Evolutionary conservation across 2,888 invertebrate species (phyloP), one percentile per base, ranked within the genome.

Genomic region (Athripsodes cinereus): DNA sequence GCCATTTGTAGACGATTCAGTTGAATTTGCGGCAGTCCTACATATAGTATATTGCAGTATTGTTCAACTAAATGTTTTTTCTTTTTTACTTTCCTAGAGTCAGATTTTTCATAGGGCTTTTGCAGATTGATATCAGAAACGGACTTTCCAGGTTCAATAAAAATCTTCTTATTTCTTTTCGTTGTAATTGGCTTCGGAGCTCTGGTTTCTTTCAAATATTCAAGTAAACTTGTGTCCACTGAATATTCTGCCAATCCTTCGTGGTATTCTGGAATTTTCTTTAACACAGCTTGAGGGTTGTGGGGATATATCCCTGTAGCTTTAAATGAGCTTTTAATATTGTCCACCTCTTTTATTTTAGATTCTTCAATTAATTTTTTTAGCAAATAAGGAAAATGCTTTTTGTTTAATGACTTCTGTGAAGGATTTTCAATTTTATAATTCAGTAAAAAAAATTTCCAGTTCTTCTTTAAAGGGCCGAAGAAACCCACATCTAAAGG

Each of bases 401-500:
- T 46, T 46, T 46, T 46, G 18, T 46, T 46, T 18, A 46, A 18
- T 46, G 46, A 46, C 13, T 46, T 18, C 18, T 46, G 46, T 46
- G 46, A 31, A 31, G 31, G 46, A 46, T 46, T 46, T 46, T 46
- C 46, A 18, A 46, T 16, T 46, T 46, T 46, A 10, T 46, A 46
- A 16, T 46, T 11, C n/a, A 46, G 18, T 46, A 46, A 46, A 10
- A 10, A 10, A 10, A 10, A 10, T 46, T 18, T 46, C 46, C 46
- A 46, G 13, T 46, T 46, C 18, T 46, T 56, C 59, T 70, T 70
- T 60, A 69, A 61, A 5, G 69, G 69, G 11, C 64, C 53, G 55
- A 70, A 71, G 49, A 67, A 67, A 5, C 68, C 67, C 3, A 71
- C 68, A 65, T 71, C 69, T 19, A 71, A 59, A 1, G 70, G 69